Base-by-base conservation (phyloP, 2,797 vertebrate genomes). In the Numenius phaeopus region DNA sequence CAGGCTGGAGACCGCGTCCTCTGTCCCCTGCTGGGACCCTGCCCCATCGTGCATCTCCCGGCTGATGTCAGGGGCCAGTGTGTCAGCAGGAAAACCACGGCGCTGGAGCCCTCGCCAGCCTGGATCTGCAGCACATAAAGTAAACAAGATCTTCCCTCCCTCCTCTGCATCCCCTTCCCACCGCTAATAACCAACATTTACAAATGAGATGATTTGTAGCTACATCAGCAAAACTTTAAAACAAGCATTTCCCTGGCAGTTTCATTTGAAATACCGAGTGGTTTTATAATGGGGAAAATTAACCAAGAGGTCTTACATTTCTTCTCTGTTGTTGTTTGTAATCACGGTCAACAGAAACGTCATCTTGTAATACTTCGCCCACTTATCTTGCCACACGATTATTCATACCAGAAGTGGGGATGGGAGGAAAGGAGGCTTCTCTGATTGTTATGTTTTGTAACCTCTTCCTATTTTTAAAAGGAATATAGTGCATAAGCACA, bases 321-420 rank as follows among this genome's bases (percentile, higher is more conserved):
- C 83, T 59, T 44, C 91, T 29, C 92, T 92, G 96, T 82, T 94
- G 94, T 90, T 96, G 96, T 96, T 96, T 96, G 93, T 70, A 87
- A 89, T 77, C 83, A 7, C 11, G 27, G 87, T 40, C 26, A 49
- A 78, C 79, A 84, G 66, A 26, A 93, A 94, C 59, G 80, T 97
- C 97, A 95, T 87, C 87, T 73, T 44, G 23, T 75, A 37, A 94
- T 69, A 42, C 93, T 94, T 95, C 80, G 58, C 93, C 96, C 94
- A 90, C 95, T 95, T 90, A 89, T 95, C 89, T 91, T 88, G 89
- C 85, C 93, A 40, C 59, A 21, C 11, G 1, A 79, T 93, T 96
- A 91, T 95, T 96, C 90, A 86, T 93, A 65, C 88, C 90, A 83
- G 96, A 29, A 87, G 54, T 9, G 70, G 85, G 73, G 70, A 65